These are phyloP conservation scores for Calameuta filiformis DNA, from an alignment of 2,888 invertebrate species.

Conservation along the genomic window DNA sequence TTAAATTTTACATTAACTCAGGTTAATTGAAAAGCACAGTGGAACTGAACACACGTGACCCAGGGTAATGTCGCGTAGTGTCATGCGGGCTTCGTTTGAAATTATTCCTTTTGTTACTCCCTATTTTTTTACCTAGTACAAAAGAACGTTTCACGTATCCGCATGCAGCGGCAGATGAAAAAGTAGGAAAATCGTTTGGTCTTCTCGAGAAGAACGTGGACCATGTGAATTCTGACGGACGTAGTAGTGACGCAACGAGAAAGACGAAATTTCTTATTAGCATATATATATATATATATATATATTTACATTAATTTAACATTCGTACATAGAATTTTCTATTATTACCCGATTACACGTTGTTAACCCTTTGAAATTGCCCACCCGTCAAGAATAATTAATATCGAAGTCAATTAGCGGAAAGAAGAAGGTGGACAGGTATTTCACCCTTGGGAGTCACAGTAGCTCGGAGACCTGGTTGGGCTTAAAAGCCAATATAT, in stretches of 20 bases:
- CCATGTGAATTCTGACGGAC: neutral
- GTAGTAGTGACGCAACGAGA: neutral
- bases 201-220: conserved; percentile 2
- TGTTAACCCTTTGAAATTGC: neutral
- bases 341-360: neutral
- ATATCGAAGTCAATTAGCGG: conserved; percentile 32
- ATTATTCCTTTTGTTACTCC: conserved; percentile 45
- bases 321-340: too few species aligned
- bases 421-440: conserved; percentile 34
- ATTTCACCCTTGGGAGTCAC: conserved; percentile 21
- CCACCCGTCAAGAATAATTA: neutral
- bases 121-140: conserved; percentile 39
- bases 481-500: conserved; percentile 61
- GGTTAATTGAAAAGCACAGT: neutral
- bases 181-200: conserved; percentile 30
- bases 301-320: too few species aligned
- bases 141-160: conserved; percentile 43
- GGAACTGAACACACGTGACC: conserved; percentile 12
- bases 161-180: conserved; percentile 21
- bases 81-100: conserved; percentile 49
- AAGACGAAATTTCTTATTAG: too few species aligned
- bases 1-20: too few species aligned
- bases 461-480: neutral
- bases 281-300: too few species aligned
- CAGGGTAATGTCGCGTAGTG: conserved; percentile 18